Conservation (phyloP, 2,113 vertebrate genomes). For the Chaenocephalus aceratus region DNA sequence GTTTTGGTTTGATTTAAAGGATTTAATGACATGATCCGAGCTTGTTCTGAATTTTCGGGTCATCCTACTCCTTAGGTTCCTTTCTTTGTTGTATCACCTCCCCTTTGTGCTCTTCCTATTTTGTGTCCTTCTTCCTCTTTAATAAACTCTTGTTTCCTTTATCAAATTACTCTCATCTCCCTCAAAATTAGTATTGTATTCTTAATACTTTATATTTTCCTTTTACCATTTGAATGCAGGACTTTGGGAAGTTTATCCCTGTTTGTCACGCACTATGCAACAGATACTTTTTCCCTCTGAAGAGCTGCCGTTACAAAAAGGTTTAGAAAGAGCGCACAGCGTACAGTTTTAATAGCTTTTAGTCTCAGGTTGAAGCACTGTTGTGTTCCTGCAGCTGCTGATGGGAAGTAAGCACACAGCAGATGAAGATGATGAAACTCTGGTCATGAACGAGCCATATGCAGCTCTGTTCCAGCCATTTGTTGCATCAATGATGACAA, state of each 20-base stretch:
- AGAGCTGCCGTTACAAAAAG: not conserved
- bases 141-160: not conserved
- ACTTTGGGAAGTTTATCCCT: not conserved
- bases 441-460: conserved; percentile 49
- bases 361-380: conserved; percentile 6
- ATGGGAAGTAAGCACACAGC: conserved; percentile 8
- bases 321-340: not conserved
- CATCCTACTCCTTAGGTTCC: not conserved
- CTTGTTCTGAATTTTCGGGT: no score
- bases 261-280: not conserved
- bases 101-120: not conserved
- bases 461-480: conserved; percentile 59
- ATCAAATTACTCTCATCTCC: not conserved
- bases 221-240: not conserved
- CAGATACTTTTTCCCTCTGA: not conserved
- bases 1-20: no score
- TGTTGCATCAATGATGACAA: conserved; percentile 73
- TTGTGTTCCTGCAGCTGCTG: conserved; percentile 10
- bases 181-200: not conserved
- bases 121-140: not conserved
- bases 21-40: no score
- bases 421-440: conserved; percentile 46
- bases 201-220: not conserved
- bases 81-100: no score
- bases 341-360: not conserved